Base-by-base conservation (phyloP, 1,140 invertebrate species). In the Notospermus geniculatus region DNA sequence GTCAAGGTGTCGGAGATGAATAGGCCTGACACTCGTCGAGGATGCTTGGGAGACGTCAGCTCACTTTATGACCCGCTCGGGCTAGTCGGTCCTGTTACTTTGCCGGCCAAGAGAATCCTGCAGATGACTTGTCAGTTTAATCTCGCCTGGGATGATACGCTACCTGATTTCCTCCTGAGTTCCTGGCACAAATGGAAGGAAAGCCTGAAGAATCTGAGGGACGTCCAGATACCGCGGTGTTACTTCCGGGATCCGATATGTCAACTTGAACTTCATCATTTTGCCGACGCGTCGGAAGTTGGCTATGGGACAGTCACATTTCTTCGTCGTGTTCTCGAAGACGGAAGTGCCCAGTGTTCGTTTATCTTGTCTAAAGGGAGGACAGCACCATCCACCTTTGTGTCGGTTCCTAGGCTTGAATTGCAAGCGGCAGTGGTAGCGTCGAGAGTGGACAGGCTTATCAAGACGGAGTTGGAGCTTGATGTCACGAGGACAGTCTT, bases 331-430 rank as follows among this genome's bases (percentile, higher is more conserved):
- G 28, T 55, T 9, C 2, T 2, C 2, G 28, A 55, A 23, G 28
- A 55, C 27, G 53, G 28, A 27, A 55, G 2, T 25, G 53, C 29
- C 17, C 19, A 25, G 5, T 27, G 22, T 7, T 27, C 19, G 19
- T 29, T 55, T 13, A 11, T 55, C 7, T 23, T 55, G 23, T 2
- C 22, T 27, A 55, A 55, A 29, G 19, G 22, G 9, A 23, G 53
- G 29, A 29, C 29, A 29, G 53, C 53, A n/a, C 53, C 53, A 55
- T 29, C 29, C 2, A 27, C 13, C 22, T n/a, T n/a, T 25, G 28
- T 23, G 53, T 27, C 53, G n/a, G 29, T 55, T n/a, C 28, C 53
- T 5, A 55, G 53, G 27, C 28, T 55, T 9, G 53, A 55, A 55
- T 25, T 55, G 7, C 53, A 55, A 55, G 53, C 22, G 2, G 53